Percentiles rank a stretch among this genome's conserved stretches.
Conservation (phyloP, 2,888 invertebrate species). For the Cephus spinipes region DNA sequence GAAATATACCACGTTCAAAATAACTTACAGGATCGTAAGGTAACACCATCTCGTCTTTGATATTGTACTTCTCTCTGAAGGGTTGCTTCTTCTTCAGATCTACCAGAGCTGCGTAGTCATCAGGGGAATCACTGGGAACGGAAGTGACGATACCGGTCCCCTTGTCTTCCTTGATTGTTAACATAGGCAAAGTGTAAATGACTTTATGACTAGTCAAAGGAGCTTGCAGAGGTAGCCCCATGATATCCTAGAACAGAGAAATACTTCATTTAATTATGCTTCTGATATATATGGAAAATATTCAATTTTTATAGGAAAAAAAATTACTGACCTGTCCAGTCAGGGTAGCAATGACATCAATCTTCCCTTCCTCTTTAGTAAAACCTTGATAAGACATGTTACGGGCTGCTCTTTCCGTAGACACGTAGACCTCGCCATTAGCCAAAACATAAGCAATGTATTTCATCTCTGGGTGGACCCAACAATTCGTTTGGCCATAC, state of each 20-base stretch:
- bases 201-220: slow-evolving; percentile 86
- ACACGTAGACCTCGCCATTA: slow-evolving; percentile 84
- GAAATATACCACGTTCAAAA: neutral
- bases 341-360: slow-evolving; percentile 78
- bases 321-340: slow-evolving; percentile 72
- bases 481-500: slow-evolving; percentile 99
- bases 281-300: slow-evolving; percentile 11
- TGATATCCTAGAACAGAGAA: slow-evolving; percentile 71
- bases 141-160: slow-evolving; percentile 98
- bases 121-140: slow-evolving; percentile 98
- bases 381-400: slow-evolving; percentile 98
- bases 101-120: slow-evolving; percentile 95
- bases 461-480: slow-evolving; percentile 94
- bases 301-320: slow-evolving; percentile 13
- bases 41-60: slow-evolving; percentile 84
- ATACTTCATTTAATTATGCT: slow-evolving; percentile 6
- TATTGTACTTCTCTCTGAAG: slow-evolving; percentile 91
- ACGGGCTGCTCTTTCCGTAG: slow-evolving; percentile 87
- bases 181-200: slow-evolving; percentile 96
- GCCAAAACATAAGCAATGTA: slow-evolving; percentile 88
- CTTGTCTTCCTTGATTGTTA: slow-evolving; percentile 97
- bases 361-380: slow-evolving; percentile 82
- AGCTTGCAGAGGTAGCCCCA: slow-evolving; percentile 87
- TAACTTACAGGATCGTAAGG: slow-evolving; percentile 74
- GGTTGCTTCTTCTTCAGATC: slow-evolving; percentile 96